Percentiles rank a stretch among this genome's conserved stretches.
Evolutionary conservation across 2,113 vertebrate genomes (phyloP).

Genomic region (Hydropotes inermis): DNA sequence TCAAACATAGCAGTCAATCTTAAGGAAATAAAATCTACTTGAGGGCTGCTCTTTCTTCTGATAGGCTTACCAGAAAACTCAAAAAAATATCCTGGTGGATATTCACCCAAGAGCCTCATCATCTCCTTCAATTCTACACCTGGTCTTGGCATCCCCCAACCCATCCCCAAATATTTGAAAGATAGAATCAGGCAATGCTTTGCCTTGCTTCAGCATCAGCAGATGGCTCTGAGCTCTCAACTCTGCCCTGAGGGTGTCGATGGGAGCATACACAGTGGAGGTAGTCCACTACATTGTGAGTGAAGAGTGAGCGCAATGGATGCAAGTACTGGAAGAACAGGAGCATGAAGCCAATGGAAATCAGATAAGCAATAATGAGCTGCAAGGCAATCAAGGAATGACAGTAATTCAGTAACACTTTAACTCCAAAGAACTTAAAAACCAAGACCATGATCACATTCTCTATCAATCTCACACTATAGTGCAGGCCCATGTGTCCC

Average conservation of each 20-base stretch:
- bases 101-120: background rate
- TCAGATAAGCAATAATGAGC: conserved; percentile 90
- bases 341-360: conserved; percentile 95
- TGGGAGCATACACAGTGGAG: conserved; percentile 88
- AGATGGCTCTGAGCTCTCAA: conserved; percentile 63
- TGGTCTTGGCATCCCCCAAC: background rate
- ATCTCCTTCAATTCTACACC: background rate
- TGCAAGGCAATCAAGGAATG: conserved; percentile 90
- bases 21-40: background rate
- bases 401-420: conserved; percentile 92
- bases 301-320: conserved; percentile 92
- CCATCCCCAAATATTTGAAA: conserved; percentile 62
- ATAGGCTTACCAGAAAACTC: conserved; percentile 24
- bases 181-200: conserved; percentile 79
- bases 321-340: conserved; percentile 97
- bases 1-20: accelerated
- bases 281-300: conserved; percentile 89
- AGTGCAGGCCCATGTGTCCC: conserved; percentile 88
- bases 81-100: background rate
- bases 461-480: conserved; percentile 86
- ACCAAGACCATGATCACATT: conserved; percentile 87
- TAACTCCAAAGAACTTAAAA: conserved; percentile 89
- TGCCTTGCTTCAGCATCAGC: conserved; percentile 78
- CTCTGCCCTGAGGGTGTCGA: accelerated
- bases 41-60: conserved; percentile 7